A percentile compares a stretch with the other conserved stretches of the same genome.
These are phyloP conservation scores for Fregetta grallaria DNA, from an alignment of 2,113 vertebrate genomes.

Conservation along the genomic window DNA sequence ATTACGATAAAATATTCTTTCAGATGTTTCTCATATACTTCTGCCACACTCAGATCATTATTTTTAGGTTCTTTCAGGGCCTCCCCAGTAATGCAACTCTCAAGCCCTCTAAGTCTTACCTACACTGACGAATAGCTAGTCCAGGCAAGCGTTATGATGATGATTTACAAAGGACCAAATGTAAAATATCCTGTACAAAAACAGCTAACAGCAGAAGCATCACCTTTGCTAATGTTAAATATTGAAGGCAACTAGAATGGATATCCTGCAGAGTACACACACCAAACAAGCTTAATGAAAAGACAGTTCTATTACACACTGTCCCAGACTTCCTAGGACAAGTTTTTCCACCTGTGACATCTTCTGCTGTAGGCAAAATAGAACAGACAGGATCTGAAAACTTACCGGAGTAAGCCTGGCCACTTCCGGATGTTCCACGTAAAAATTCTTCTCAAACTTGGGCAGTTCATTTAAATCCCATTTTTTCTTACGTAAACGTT, in stretches of 20 bases:
- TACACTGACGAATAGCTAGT: not conserved
- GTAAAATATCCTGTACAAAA: not conserved
- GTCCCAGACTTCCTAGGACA: not conserved
- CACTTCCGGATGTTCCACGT: slow-evolving; percentile 89
- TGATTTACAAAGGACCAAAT: not conserved
- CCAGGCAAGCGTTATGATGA: not conserved
- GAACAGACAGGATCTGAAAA: not conserved
- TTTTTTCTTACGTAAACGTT: slow-evolving; percentile 93
- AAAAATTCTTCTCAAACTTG: slow-evolving; percentile 99
- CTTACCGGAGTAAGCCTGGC: slow-evolving; percentile 85
- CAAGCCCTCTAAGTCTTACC: not conserved
- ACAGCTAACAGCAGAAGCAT: not conserved
- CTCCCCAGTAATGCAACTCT: not conserved
- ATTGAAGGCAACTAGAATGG: not conserved
- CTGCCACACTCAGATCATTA: not conserved
- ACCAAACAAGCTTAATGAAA: not conserved
- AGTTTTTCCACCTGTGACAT: not conserved
- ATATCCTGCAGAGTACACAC: not conserved
- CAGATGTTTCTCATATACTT: not conserved
- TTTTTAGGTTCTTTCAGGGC: not conserved
- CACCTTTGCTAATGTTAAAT: not conserved
- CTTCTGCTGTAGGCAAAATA: not conserved
- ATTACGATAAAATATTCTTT: not conserved
- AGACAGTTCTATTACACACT: not conserved
- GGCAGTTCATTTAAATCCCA: slow-evolving; percentile 95